Conservation (phyloP, 2,797 vertebrate species). For the Ceryle rudis region DNA sequence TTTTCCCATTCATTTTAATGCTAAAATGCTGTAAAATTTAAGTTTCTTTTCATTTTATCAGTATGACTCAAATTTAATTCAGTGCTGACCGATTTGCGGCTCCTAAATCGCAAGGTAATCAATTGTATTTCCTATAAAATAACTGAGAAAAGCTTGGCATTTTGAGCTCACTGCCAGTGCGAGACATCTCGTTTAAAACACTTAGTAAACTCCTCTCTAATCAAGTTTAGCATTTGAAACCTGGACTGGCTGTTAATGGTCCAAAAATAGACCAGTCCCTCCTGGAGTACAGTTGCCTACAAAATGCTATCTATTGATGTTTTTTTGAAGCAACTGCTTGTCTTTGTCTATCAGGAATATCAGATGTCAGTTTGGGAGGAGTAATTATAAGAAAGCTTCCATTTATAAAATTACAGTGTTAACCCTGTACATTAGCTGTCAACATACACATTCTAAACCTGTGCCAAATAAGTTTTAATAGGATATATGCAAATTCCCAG, state of each 20-base stretch:
- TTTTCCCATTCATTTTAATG: background rate
- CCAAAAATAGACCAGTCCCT: conserved; percentile 65
- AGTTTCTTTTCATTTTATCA: conserved; percentile 42
- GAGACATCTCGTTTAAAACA: conserved; percentile 51
- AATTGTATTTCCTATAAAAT: conserved; percentile 47
- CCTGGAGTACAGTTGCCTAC: conserved; percentile 42
- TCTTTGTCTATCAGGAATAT: conserved; percentile 68
- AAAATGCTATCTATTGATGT: conserved; percentile 54
- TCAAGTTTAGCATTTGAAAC: conserved; percentile 70
- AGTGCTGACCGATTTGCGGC: conserved; percentile 15
- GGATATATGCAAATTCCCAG: conserved; percentile 75
- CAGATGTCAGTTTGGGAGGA: conserved; percentile 65
- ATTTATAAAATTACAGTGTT: conserved; percentile 69
- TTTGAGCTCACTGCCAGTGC: conserved; percentile 53
- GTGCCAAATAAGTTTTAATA: conserved; percentile 71
- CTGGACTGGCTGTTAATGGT: conserved; percentile 50
- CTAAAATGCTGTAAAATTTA: conserved; percentile 20
- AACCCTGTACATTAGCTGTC: conserved; percentile 74
- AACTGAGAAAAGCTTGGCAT: conserved; percentile 50
- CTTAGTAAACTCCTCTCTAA: conserved; percentile 67
- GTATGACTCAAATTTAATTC: conserved; percentile 57
- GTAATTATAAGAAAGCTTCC: conserved; percentile 71
- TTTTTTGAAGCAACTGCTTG: conserved; percentile 67
- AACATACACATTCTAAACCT: conserved; percentile 63
- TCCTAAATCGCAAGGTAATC: conserved; percentile 54